Conservation (phyloP, 1,140 invertebrate genomes). For the Chrysomallon squamiferum region DNA sequence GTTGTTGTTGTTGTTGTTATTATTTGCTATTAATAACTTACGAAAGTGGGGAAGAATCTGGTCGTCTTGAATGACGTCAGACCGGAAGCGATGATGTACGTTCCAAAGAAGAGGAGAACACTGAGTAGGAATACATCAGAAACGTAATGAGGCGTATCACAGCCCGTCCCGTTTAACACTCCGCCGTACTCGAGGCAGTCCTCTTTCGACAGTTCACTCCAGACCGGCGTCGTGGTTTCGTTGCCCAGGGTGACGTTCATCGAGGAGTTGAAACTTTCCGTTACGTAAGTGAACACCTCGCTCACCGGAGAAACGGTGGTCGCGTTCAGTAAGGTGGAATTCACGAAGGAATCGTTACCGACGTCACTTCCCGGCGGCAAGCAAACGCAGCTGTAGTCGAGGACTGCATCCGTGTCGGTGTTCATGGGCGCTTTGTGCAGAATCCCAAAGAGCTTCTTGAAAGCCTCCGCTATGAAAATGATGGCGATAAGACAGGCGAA, state of each 20-base stretch:
- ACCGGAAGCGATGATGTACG: constrained; percentile 86
- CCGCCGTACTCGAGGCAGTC: constrained; percentile 64
- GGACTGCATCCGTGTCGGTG: constrained; percentile 26
- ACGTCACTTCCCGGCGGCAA: constrained; percentile 26
- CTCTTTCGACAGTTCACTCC: constrained; percentile 21
- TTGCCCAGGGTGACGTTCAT: constrained; percentile 14
- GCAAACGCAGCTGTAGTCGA: constrained; percentile 47
- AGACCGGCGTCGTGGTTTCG: constrained; percentile 19
- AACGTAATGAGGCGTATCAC: constrained; percentile 59
- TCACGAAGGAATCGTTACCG: constrained; percentile 8
- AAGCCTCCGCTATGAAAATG: constrained; percentile 98
- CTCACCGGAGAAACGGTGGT: background rate
- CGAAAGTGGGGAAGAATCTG: constrained; percentile 83
- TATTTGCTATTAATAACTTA: constrained; percentile 40
- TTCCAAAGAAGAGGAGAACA: constrained; percentile 90
- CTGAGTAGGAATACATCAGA: constrained; percentile 94
- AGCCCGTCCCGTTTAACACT: constrained; percentile 76
- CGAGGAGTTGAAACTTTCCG: constrained; percentile 1
- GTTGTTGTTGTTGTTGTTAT: too few relatives aligned
- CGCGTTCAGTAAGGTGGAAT: constrained; percentile 3
- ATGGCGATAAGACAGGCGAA: constrained; percentile 98
- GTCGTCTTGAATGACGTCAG: constrained; percentile 94
- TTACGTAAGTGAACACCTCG: background rate
- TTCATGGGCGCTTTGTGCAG: constrained; percentile 42
- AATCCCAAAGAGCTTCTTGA: constrained; percentile 65